phyloP scores from a whole-genome alignment of 2,797 vertebrate genomes.

The Platalea minor region DNA sequence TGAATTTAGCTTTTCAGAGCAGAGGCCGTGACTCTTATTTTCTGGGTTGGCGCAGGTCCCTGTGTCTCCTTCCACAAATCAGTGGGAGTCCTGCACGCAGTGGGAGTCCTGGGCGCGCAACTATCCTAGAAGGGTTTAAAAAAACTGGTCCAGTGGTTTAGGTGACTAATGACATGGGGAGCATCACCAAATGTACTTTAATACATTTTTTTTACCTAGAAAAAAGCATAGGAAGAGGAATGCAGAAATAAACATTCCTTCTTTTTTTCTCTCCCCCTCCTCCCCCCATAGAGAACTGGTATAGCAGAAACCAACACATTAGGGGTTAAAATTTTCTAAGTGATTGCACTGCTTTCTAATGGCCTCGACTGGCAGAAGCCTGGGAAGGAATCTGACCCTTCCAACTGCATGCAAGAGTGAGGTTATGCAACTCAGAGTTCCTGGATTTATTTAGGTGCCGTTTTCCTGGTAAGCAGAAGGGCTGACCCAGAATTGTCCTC shows the following conservation, averaged over 20 bases:
- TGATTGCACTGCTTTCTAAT: not conserved
- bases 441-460: not conserved
- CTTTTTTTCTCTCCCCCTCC: fast-evolving
- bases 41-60: not conserved
- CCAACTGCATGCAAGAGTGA: not conserved
- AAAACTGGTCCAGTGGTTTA: not conserved
- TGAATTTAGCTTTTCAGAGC: not conserved
- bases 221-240: not conserved
- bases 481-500: not conserved
- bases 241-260: not conserved
- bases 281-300: not conserved
- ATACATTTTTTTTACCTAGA: not conserved
- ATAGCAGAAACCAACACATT: not conserved
- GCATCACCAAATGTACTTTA: not conserved
- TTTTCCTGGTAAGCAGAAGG: not conserved
- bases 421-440: not conserved
- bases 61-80: not conserved
- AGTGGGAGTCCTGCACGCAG: fast-evolving
- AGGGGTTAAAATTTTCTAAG: not conserved
- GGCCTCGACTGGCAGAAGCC: not conserved
- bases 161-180: not conserved
- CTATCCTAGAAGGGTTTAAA: not conserved
- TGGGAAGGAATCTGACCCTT: not conserved
- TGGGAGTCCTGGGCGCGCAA: not conserved
- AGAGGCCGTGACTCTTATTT: not conserved